Conservation (phyloP, 2,888 invertebrate species). For the Yponomeuta plumbellus region DNA sequence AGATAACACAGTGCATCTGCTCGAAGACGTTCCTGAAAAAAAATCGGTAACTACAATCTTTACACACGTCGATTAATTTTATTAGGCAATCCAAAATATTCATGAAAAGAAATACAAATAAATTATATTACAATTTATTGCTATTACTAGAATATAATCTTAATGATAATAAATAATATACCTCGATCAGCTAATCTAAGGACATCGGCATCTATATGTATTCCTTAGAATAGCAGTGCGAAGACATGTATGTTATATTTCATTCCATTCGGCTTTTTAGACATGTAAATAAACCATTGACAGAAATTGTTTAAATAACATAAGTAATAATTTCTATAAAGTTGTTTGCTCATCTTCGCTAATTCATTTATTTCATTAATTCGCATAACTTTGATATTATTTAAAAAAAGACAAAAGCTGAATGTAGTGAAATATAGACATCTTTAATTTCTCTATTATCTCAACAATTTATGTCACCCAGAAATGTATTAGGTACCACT, state of each 20-base stretch:
- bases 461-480: neutral
- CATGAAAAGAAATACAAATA: neutral
- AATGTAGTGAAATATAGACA: neutral
- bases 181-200: neutral
- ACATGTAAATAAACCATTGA: too few species aligned
- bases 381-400: too few species aligned
- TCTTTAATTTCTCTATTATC: conserved; percentile 6
- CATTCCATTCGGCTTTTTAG: neutral
- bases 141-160: neutral
- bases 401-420: neutral
- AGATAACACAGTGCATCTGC: neutral
- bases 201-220: too few species aligned
- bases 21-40: neutral
- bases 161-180: neutral
- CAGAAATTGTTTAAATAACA: too few species aligned
- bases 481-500: neutral
- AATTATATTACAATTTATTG: conserved; percentile 4
- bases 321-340: too few species aligned
- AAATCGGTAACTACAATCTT: neutral
- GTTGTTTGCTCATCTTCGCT: too few species aligned
- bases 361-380: too few species aligned
- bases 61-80: neutral
- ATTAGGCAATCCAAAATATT: neutral
- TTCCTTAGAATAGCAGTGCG: too few species aligned
- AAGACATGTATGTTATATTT: neutral